Percentiles rank a stretch among this genome's conserved stretches.
phyloP scores from a whole-genome alignment of 1,140 invertebrate genomes.

The Bombus consobrinus region DNA sequence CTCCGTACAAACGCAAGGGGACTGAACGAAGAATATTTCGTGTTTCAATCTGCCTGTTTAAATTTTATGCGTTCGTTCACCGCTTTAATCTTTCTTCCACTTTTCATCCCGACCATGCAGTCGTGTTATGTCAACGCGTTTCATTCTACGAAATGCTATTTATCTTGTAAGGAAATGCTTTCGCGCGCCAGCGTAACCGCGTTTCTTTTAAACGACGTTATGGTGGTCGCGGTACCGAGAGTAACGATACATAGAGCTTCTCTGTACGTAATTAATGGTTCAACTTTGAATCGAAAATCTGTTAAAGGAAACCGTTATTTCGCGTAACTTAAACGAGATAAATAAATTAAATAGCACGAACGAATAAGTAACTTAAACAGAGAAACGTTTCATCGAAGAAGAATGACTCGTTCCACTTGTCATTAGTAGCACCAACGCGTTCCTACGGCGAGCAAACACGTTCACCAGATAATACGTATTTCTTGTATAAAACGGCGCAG shows the following conservation, averaged over 20 bases:
- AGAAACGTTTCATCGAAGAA: neutral
- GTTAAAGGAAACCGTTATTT: neutral
- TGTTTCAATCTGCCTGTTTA: conserved; percentile 21
- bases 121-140: neutral
- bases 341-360: neutral
- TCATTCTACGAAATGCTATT: neutral
- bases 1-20: conserved; percentile 6
- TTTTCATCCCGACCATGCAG: neutral
- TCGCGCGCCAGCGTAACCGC: neutral
- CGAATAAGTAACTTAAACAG: neutral
- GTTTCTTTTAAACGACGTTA: neutral
- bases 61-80: neutral
- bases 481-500: neutral
- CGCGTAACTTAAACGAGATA: neutral
- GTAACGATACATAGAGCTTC: neutral
- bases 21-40: neutral
- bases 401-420: too few species aligned
- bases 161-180: neutral
- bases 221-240: neutral
- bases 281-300: neutral
- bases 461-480: neutral
- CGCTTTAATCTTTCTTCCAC: conserved; percentile 19
- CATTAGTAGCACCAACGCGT: neutral
- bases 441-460: neutral
- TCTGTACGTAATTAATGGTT: neutral